Percentiles rank a stretch among this genome's conserved stretches.
Evolutionary conservation across 2,888 invertebrate genomes (phyloP).

Genomic region (Erebia epiphron): DNA sequence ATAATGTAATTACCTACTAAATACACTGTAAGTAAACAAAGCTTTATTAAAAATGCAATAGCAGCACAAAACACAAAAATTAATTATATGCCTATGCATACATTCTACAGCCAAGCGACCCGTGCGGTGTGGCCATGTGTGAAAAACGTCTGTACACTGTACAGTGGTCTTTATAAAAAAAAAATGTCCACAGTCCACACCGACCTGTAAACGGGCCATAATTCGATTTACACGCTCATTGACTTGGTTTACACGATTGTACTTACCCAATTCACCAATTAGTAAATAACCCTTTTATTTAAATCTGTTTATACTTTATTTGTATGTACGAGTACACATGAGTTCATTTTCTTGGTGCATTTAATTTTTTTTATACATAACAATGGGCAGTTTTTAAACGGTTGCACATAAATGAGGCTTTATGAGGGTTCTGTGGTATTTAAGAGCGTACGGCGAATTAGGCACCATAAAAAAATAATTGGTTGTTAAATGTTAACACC

Average conservation of each 20-base stretch:
- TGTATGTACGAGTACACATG: slow-evolving; percentile 56
- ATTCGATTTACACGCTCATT: slow-evolving; percentile 79
- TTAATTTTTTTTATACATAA: slow-evolving; percentile 59
- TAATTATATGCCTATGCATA: slow-evolving; percentile 41
- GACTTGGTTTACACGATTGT: slow-evolving; percentile 73
- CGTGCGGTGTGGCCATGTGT: slow-evolving; percentile 69
- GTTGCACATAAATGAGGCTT: slow-evolving; percentile 51
- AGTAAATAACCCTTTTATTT: slow-evolving; percentile 70
- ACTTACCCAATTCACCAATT: slow-evolving; percentile 68
- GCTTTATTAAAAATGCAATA: slow-evolving; percentile 25
- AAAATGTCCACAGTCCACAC: slow-evolving; percentile 46
- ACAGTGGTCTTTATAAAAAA: slow-evolving; percentile 56
- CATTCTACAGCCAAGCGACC: slow-evolving; percentile 49
- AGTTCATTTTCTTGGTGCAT: slow-evolving; percentile 64
- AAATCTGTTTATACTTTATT: slow-evolving; percentile 57
- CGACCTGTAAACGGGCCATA: slow-evolving; percentile 75
- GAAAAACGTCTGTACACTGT: slow-evolving; percentile 63
- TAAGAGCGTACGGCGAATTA: neutral
- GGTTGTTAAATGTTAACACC: slow-evolving; percentile 11
- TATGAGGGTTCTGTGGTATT: slow-evolving; percentile 44
- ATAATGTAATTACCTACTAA: neutral
- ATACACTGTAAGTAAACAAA: slow-evolving; percentile 30
- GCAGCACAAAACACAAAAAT: slow-evolving; percentile 28
- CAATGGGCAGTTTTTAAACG: slow-evolving; percentile 62
- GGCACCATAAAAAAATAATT: neutral